Evolutionary conservation across 2,797 vertebrate species (phyloP).

Genomic region (Neopelma chrysocephalum): DNA sequence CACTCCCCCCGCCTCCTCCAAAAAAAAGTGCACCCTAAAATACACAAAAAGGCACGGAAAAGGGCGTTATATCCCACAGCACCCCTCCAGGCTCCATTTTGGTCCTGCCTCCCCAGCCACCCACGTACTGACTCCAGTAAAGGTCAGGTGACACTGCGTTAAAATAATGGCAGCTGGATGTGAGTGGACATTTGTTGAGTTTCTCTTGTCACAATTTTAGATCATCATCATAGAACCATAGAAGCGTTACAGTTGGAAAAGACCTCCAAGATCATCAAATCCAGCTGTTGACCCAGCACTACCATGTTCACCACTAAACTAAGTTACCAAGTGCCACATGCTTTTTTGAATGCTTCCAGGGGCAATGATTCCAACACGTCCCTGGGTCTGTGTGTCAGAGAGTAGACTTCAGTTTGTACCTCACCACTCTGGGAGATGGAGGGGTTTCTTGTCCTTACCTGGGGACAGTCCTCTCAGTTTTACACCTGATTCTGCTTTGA

Average conservation of each 20-base stretch:
- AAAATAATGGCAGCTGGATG: neutral
- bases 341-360: neutral
- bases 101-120: neutral
- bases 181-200: neutral
- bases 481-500: neutral
- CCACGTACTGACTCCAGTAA: neutral
- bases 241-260: neutral
- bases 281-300: neutral
- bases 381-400: neutral
- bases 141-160: neutral
- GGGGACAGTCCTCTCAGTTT: neutral
- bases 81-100: neutral
- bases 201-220: neutral
- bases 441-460: rapidly evolving
- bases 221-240: neutral
- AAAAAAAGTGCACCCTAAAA: neutral
- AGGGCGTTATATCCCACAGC: rapidly evolving
- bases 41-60: neutral
- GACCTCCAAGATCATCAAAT: neutral
- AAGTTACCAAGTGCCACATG: rapidly evolving
- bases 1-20: too few species aligned
- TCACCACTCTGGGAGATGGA: neutral
- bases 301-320: neutral
- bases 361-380: neutral
- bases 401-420: neutral